Base-by-base conservation (phyloP, 2,797 vertebrate genomes). In the Cetoscarus ocellatus region DNA sequence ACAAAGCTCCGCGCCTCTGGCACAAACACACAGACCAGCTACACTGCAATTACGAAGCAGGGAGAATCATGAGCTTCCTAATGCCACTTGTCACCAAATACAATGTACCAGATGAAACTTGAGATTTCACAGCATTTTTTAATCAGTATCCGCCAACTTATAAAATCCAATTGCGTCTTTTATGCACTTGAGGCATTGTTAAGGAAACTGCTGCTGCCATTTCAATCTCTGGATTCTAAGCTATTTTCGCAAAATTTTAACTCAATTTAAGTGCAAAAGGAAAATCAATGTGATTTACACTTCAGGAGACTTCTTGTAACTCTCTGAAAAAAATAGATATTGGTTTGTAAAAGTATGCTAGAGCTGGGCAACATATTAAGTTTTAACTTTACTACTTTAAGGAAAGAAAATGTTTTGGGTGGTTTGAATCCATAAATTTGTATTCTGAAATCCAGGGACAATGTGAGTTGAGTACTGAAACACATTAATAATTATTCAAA, bases 121-220 rank as follows among this genome's bases (percentile, higher is more conserved):
- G n/a, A 82, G 59, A 47, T 76, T 75, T 64, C 61, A 55, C 67
- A 48, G 61, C 27, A 38, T 45, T 70, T 66, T 60, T 49, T 70
- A 44, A 76, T 77, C 60, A 55, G 19, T n/a, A 60, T 61, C 34
- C 11, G 14, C 17, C 42, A 3, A 61, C 47, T 73, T 78, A 64
- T 54, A 18, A 70, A 80, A 84, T 67, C 65, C 67, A 82, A 45
- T 68, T 70, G 67, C 66, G 60, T 50, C 55, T 61, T 70, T 70
- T 18, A 35, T 69, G 67, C 70, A 62, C 57, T 56, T 72, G 66
- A 76, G 42, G 68, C 62, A 66, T 79, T 70, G 61, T 76, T 62
- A 57, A 60, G 42, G 43, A 73, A 79, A 73, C 17, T 0, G 19
- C 66, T 40, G 65, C 66, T 73, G 80, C 82, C 75, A 70, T 50